Conservation (phyloP, 2,888 invertebrate species). For the Antheraea assamensis region DNA sequence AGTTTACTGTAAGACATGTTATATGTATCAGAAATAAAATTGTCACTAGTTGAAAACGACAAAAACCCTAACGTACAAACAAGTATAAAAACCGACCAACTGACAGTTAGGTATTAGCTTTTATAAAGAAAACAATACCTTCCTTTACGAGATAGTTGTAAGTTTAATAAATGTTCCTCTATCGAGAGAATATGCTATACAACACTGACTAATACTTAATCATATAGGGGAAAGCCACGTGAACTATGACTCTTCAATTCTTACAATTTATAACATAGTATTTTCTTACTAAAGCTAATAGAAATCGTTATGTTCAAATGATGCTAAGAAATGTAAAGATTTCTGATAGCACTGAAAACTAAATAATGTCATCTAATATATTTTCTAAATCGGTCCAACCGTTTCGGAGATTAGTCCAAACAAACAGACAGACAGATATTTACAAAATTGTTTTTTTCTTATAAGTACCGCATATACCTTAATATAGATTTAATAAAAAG, state of each 20-base stretch:
- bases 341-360: conserved; percentile 1
- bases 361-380: background rate
- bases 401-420: too few relatives aligned
- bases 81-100: background rate
- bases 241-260: conserved; percentile 9
- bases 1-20: too few relatives aligned
- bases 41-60: too few relatives aligned
- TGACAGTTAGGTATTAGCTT: background rate
- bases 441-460: too few relatives aligned
- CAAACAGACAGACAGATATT: too few relatives aligned
- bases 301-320: background rate
- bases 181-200: background rate
- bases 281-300: conserved; percentile 7
- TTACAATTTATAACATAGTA: background rate
- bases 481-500: too few relatives aligned
- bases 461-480: too few relatives aligned
- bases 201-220: background rate
- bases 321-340: conserved; percentile 8
- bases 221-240: background rate
- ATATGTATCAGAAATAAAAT: too few relatives aligned
- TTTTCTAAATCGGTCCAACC: too few relatives aligned
- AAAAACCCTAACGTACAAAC: background rate
- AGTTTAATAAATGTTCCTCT: background rate
- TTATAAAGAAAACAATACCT: background rate
- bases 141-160: background rate